Evolutionary conservation across 2,888 invertebrate genomes (phyloP), one percentile per base, ranked within the genome.

Genomic region (Aphidoletes aphidimyza): DNA sequence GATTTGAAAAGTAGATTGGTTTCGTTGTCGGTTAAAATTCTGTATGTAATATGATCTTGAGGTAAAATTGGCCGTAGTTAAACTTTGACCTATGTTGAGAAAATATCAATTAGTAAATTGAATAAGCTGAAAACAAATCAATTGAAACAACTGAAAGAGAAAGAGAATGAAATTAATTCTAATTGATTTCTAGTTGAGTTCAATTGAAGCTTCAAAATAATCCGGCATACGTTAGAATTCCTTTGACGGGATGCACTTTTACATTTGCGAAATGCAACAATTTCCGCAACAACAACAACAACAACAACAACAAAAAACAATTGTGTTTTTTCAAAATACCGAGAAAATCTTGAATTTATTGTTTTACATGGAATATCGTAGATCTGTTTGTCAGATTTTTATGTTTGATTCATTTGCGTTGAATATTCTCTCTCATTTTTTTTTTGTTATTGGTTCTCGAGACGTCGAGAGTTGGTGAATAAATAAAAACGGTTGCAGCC

Each of bases 81-180:
- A n/a, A 54, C 54, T 22, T 54, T 69, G 69, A 69, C 30, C 69
- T 69, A 30, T 69, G 69, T n/a, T 30, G 69, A 69, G n/a, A n/a
- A n/a, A 69, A 69, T 69, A 69, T 69, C 69, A 69, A 69, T 69
- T 69, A 69, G 30, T 14, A 69, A 69, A 42, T 42, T 14, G 42
- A 42, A 14, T 42, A 14, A 6, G 6, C 42, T 42, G 42, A 42
- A 19, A 2, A 17, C 17, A 17, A 19, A 47, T 47, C 8, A 19
- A 47, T 47, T 14, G 47, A 39, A 11, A 39, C 6, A 39, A 39
- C 6, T 8, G 39, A 39, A 11, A 39, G 39, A 39, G 39, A 39
- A 39, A 39, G 39, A 39, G 39, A 39, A 11, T 8, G 39, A 39
- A 39, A 39, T 54, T 3, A 54, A 54, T 54, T 54, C 22, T 54